Percentiles rank a stretch among this genome's conserved stretches.
These are phyloP conservation scores for Todiramphus saurophagus DNA, from an alignment of 2,113 vertebrate species.

Conservation along the genomic window DNA sequence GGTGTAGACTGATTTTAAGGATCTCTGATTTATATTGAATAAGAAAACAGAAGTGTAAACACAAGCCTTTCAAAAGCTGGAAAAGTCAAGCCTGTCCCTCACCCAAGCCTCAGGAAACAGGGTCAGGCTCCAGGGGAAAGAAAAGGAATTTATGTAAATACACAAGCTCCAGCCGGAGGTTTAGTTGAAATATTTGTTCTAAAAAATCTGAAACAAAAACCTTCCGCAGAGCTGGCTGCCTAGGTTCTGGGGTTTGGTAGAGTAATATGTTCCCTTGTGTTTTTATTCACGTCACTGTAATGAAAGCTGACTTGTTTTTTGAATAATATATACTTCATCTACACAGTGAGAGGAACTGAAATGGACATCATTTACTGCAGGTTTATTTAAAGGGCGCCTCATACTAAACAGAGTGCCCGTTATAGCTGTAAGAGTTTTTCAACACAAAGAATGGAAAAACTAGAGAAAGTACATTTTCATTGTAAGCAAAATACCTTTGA, in stretches of 20 bases:
- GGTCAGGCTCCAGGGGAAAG: background rate
- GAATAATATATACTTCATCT: conserved; percentile 49
- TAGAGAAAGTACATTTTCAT: background rate
- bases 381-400: background rate
- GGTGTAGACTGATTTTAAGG: background rate
- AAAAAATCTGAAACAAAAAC: conserved; percentile 26
- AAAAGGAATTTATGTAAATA: conserved; percentile 45
- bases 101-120: background rate
- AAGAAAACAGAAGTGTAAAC: background rate
- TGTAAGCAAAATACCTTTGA: background rate
- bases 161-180: background rate
- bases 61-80: background rate
- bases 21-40: background rate
- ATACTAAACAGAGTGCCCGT: background rate
- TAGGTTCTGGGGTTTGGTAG: background rate
- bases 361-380: background rate
- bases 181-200: conserved; percentile 39
- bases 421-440: background rate
- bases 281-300: conserved; percentile 33
- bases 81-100: background rate
- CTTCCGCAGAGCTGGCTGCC: background rate
- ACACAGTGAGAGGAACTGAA: background rate
- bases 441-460: background rate
- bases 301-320: conserved; percentile 51
- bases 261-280: background rate